Evolutionary conservation across 2,888 invertebrate species (phyloP), one percentile per base, ranked within the genome.

Genomic region (Patella caerulea): DNA sequence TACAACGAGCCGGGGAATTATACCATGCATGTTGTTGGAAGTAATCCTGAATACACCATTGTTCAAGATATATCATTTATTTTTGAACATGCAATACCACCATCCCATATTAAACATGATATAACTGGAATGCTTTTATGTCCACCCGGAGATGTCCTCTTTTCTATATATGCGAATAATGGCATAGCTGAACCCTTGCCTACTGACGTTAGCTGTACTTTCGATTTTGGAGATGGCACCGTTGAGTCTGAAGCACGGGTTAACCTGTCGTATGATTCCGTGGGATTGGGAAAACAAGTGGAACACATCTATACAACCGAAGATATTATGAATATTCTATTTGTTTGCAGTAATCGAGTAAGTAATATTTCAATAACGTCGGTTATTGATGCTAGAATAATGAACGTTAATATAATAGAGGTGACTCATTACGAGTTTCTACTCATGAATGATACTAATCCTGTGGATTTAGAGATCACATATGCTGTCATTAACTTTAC

Each of bases 81-180:
- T 12, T 65, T 65, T 65, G 65, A 65, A 14, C 24, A 65, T 65
- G 19, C 65, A 24, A 65, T 65, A 65, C 65, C 65, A 65, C 65
- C 65, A 24, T 65, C 65, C 24, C 19, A 65, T 65, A 24, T 65
- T 12, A 19, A 65, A 65, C 19, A 24, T 12, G 65, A 65, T 24
- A 24, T 65, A 9, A 65, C 65, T 19, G 65, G 24, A 3, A 24
- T 65, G 11, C 14, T 65, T 5, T 65, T 65, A 24, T 19, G 19
- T 12, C 65, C 65, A 65, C 65, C 65, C 11, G 65, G 65, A 2
- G 12, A 24, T 15, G 65, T 24, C 19, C 11, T 24, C 24, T 65
- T 65, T 24, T 65, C 65, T 11, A 24, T 65, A 24, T 24, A 65
- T 65, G 19, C 65, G 5, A 7, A 65, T 24, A 65, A 24, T 65